Evolutionary conservation across 2,888 invertebrate genomes (phyloP).

Genomic region (Polylopha cassiicola): DNA sequence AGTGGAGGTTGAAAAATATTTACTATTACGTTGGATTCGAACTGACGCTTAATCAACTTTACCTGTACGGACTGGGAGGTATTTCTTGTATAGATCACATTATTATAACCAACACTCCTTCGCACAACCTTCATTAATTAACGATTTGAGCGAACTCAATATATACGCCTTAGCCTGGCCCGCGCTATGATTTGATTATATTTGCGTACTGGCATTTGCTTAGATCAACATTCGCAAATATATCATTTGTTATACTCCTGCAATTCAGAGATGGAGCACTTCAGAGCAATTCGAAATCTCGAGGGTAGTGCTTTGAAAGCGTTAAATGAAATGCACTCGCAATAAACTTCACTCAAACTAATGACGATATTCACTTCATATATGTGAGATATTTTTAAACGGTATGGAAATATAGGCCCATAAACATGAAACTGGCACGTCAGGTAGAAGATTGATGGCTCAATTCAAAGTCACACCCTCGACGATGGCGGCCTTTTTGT

Average conservation of each 20-base stretch:
- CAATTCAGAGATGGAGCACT: too few species aligned
- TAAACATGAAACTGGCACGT: constrained; percentile 44
- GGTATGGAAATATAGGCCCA: constrained; percentile 40
- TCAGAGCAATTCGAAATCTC: too few species aligned
- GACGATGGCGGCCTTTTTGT: constrained; percentile 40
- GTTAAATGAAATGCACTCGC: constrained; percentile 3
- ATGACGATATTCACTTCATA: constrained; percentile 19
- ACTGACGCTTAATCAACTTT: constrained; percentile 36
- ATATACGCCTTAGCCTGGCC: too few species aligned
- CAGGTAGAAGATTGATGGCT: constrained; percentile 61
- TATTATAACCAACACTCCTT: constrained; percentile 40
- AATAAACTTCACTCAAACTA: constrained; percentile 7
- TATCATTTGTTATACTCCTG: too few species aligned
- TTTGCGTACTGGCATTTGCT: too few species aligned
- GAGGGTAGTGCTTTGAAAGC: too few species aligned
- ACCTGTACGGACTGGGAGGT: constrained; percentile 29
- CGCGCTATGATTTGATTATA: too few species aligned
- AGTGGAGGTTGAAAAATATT: constrained; percentile 39
- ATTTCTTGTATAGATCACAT: constrained; percentile 32
- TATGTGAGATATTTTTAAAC: constrained; percentile 30
- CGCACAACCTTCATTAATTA: constrained; percentile 33
- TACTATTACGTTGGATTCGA: constrained; percentile 30
- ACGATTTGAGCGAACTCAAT: too few species aligned
- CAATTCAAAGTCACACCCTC: constrained; percentile 44
- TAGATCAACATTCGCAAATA: too few species aligned